Evolutionary conservation across 2,113 vertebrate genomes (phyloP).

Genomic region (Prinia subflava): DNA sequence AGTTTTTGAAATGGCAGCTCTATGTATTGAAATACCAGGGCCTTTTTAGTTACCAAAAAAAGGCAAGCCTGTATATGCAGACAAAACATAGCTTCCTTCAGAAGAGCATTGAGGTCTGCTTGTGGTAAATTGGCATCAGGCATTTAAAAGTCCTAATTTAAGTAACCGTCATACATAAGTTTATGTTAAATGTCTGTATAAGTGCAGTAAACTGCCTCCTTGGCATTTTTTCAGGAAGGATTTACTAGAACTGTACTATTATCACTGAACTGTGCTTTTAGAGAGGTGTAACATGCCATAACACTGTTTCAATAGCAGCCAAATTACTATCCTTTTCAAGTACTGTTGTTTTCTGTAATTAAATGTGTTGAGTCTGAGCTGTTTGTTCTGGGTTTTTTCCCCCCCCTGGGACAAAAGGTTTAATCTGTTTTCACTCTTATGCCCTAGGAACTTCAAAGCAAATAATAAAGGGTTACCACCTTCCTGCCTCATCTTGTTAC

Average conservation of each 20-base stretch:
- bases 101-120: neutral
- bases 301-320: neutral
- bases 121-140: neutral
- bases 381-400: neutral
- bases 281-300: neutral
- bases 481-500: neutral
- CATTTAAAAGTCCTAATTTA: neutral
- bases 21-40: neutral
- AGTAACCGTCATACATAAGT: neutral
- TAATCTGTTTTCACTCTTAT: neutral
- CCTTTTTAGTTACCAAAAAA: neutral
- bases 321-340: neutral
- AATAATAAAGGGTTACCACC: neutral
- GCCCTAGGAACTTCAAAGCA: neutral
- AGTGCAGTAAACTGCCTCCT: neutral
- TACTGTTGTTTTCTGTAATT: neutral
- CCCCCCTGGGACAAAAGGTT: neutral
- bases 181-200: neutral
- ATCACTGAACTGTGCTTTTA: accelerated
- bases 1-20: neutral
- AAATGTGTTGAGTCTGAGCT: neutral
- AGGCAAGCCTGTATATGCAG: accelerated
- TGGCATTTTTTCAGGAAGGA: neutral
- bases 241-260: neutral
- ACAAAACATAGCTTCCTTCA: neutral